These are phyloP conservation scores for Aselliscus stoliczkanus DNA, from an alignment of 2,797 vertebrate genomes.

Conservation along the genomic window DNA sequence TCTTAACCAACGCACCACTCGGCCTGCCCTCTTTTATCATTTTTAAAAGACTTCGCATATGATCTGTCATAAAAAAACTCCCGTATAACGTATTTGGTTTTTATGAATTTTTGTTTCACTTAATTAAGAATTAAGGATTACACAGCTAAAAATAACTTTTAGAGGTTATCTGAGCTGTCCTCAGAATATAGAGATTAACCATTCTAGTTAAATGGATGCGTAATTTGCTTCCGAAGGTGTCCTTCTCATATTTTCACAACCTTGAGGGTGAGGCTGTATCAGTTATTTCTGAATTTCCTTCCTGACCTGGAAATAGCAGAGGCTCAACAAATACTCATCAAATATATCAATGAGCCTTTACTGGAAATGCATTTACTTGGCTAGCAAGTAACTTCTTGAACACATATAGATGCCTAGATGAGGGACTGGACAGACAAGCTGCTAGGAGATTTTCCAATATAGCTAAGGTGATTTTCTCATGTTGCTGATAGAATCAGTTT, in stretches of 20 bases:
- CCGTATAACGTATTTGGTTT: neutral
- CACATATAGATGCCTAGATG: neutral
- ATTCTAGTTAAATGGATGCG: neutral
- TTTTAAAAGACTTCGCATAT: neutral
- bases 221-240: neutral
- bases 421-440: neutral
- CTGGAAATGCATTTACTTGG: neutral
- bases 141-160: neutral
- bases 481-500: slow-evolving; percentile 1
- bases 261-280: neutral
- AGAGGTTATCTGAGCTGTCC: neutral
- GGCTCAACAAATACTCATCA: neutral
- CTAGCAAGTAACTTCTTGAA: neutral
- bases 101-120: neutral
- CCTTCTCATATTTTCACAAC: neutral
- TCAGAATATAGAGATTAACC: neutral
- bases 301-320: neutral
- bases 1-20: no score
- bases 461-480: slow-evolving; percentile 6
- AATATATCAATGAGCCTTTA: neutral
- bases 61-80: neutral
- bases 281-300: neutral
- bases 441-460: neutral
- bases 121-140: neutral
- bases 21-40: no score